A percentile compares a stretch with the other conserved stretches of the same genome.
Conservation (phyloP, 2,888 invertebrate species). For the Tachina lurida region DNA sequence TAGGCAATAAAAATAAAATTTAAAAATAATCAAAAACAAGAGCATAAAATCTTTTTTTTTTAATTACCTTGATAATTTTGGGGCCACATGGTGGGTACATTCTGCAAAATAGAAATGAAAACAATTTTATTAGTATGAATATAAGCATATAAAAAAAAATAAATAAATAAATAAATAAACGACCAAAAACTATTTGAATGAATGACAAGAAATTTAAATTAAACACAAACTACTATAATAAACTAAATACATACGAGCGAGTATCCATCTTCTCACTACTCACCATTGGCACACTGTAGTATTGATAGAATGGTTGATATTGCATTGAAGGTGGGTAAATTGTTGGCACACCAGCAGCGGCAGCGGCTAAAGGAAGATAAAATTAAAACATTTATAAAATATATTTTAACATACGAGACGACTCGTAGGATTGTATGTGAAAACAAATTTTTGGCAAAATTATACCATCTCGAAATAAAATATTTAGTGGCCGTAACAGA, state of each 20-base stretch:
- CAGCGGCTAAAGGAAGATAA: slow-evolving; percentile 60
- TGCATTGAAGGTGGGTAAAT: slow-evolving; percentile 84
- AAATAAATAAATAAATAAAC: neutral
- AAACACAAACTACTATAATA: neutral
- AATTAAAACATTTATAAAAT: slow-evolving; percentile 33
- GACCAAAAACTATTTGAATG: neutral
- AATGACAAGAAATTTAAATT: slow-evolving; percentile 43
- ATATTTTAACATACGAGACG: slow-evolving; percentile 22
- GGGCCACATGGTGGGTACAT: slow-evolving; percentile 84
- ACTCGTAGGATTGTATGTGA: slow-evolving; percentile 32
- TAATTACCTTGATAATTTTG: slow-evolving; percentile 84
- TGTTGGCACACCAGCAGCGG: slow-evolving; percentile 83
- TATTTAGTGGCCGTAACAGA: slow-evolving; percentile 66
- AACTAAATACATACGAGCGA: too few species aligned
- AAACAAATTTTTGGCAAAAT: slow-evolving; percentile 39
- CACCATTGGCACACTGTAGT: slow-evolving; percentile 84
- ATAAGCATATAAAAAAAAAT: neutral
- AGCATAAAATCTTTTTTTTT: slow-evolving; percentile 57
- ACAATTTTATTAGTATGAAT: slow-evolving; percentile 38
- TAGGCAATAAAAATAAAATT: slow-evolving; percentile 28
- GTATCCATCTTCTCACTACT: slow-evolving; percentile 69
- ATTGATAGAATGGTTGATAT: slow-evolving; percentile 84
- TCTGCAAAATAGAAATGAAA: slow-evolving; percentile 76
- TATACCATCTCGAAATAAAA: slow-evolving; percentile 17
- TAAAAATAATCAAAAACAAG: slow-evolving; percentile 4